Conservation (phyloP, 2,888 invertebrate genomes). For the Mythimna ferrago region DNA sequence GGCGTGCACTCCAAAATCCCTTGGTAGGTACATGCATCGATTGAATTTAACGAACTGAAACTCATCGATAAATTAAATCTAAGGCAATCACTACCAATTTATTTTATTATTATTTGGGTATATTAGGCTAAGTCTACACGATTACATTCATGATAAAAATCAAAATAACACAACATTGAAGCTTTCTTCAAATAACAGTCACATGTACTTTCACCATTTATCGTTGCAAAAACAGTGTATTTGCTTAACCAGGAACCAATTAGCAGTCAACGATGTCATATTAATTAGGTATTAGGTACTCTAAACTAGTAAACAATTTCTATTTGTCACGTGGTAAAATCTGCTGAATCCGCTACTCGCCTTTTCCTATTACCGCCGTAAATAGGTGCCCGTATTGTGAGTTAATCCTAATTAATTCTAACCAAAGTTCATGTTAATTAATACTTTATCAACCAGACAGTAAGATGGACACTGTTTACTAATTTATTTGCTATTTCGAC, state of each 20-base stretch:
- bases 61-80: constrained; percentile 14
- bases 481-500: constrained; percentile 46
- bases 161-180: background rate
- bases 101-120: constrained; percentile 2
- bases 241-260: constrained; percentile 35
- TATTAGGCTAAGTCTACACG: background rate
- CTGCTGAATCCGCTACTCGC: constrained; percentile 9
- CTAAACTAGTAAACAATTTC: constrained; percentile 41
- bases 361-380: constrained; percentile 5
- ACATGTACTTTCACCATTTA: constrained; percentile 15
- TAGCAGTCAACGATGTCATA: constrained; percentile 16
- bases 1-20: constrained; percentile 7
- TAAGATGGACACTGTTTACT: constrained; percentile 51
- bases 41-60: constrained; percentile 27
- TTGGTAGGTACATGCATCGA: constrained; percentile 4
- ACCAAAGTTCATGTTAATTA: constrained; percentile 54
- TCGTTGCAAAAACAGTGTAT: constrained; percentile 20
- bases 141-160: background rate
- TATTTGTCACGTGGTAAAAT: constrained; percentile 29
- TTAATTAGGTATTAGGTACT: constrained; percentile 21
- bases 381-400: constrained; percentile 41
- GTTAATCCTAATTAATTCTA: constrained; percentile 39
- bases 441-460: constrained; percentile 40
- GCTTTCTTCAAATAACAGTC: background rate
- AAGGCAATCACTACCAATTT: background rate